phyloP scores from a whole-genome alignment of 2,888 invertebrate genomes.

The Troglohyphantes excavatus region DNA sequence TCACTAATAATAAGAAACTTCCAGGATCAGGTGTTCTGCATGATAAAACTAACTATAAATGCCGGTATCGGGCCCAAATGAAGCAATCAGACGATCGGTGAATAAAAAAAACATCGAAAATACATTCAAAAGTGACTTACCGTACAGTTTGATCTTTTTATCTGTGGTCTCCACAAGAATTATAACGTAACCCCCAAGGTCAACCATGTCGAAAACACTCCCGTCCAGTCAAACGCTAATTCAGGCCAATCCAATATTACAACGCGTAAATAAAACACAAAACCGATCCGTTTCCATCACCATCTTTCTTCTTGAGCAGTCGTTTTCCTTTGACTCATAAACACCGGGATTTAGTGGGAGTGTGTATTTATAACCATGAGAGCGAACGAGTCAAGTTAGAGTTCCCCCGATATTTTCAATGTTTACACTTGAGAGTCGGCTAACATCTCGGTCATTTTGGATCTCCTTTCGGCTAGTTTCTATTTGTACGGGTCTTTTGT shows the following conservation, averaged over 20 bases:
- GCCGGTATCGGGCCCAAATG: too few relatives aligned
- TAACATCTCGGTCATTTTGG: constrained; percentile 27
- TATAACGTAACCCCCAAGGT: constrained; percentile 96
- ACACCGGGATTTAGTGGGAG: neutral
- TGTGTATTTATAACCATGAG: constrained; percentile 61
- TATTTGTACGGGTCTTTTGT: neutral
- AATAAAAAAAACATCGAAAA: neutral
- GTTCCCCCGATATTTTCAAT: constrained; percentile 26
- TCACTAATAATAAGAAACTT: too few relatives aligned
- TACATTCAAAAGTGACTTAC: constrained; percentile 84
- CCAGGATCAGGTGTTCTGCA: too few relatives aligned
- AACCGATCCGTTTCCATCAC: neutral
- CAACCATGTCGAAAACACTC: constrained; percentile 86
- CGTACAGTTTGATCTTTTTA: constrained; percentile 96
- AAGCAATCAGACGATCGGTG: too few relatives aligned
- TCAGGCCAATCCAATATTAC: neutral
- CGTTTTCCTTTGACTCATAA: neutral
- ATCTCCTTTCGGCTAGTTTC: neutral
- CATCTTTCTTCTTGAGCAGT: neutral
- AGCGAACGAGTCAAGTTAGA: neutral
- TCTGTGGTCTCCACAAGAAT: constrained; percentile 96
- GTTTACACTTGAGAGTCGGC: constrained; percentile 32
- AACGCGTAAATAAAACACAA: neutral
- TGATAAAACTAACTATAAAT: too few relatives aligned
- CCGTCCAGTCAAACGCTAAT: neutral